Percentiles rank a stretch among this genome's conserved stretches.
phyloP scores from a whole-genome alignment of 2,888 invertebrate species.

The Andrena flavipes region DNA sequence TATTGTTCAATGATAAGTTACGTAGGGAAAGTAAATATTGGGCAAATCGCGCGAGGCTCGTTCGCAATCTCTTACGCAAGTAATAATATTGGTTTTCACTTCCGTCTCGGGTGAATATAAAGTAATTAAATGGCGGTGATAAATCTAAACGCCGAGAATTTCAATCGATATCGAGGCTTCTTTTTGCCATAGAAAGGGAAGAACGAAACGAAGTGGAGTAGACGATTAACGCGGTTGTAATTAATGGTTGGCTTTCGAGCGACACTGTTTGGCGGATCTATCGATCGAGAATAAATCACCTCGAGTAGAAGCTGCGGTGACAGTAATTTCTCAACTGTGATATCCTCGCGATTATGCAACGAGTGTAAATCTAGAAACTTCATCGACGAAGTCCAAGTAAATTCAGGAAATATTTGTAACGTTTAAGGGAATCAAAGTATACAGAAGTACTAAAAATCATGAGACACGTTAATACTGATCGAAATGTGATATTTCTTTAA shows the following conservation, averaged over 20 bases:
- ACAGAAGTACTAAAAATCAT: too few species aligned
- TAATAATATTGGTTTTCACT: constrained; percentile 37
- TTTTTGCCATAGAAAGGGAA: too few species aligned
- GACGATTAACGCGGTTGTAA: neutral
- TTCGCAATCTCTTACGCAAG: constrained; percentile 40
- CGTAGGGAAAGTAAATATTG: constrained; percentile 28
- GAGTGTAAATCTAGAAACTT: constrained; percentile 19
- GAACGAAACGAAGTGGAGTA: neutral
- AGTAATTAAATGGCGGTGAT: neutral
- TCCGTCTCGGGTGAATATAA: constrained; percentile 3
- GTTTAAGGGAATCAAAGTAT: neutral
- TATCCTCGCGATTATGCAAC: constrained; percentile 21
- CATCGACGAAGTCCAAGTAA: constrained; percentile 1
- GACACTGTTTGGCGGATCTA: neutral
- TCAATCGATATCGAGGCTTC: neutral
- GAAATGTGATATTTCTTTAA: too few species aligned
- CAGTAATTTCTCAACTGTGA: constrained; percentile 32
- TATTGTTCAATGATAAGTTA: constrained; percentile 19
- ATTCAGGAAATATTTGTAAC: neutral
- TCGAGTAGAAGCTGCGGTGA: neutral
- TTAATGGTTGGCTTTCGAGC: neutral
- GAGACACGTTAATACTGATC: too few species aligned
- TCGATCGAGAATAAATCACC: constrained; percentile 35
- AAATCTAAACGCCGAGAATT: neutral
- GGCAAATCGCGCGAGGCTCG: constrained; percentile 16